Evolutionary conservation across 2,888 invertebrate species (phyloP).

Genomic region (Leptura quadrifasciata): DNA sequence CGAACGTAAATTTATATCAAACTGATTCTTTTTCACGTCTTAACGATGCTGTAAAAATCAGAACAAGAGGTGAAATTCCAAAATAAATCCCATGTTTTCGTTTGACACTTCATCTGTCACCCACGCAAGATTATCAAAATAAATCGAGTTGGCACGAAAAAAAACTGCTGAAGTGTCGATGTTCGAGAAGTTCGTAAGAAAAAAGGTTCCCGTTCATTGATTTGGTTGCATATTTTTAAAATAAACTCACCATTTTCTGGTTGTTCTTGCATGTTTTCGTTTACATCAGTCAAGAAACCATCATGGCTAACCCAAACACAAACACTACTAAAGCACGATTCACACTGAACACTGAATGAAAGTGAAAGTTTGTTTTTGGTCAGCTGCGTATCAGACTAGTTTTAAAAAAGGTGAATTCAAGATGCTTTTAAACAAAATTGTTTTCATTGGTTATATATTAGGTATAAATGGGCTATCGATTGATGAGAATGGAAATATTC

Average conservation of each 20-base stretch:
- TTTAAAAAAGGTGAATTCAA: neutral
- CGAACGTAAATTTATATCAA: neutral
- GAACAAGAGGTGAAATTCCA: constrained; percentile 28
- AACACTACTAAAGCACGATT: constrained; percentile 4
- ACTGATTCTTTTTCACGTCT: neutral
- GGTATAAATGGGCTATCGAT: too few species aligned
- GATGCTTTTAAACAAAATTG: too few species aligned
- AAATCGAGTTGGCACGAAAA: constrained; percentile 17
- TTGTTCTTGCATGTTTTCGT: constrained; percentile 67
- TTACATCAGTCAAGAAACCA: constrained; percentile 22
- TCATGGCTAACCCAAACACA: constrained; percentile 17
- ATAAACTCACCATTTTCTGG: constrained; percentile 64
- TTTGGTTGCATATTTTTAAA: constrained; percentile 29
- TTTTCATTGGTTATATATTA: too few species aligned
- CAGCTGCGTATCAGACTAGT: neutral
- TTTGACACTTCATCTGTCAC: constrained; percentile 61
- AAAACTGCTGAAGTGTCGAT: neutral
- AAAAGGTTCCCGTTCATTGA: constrained; percentile 21
- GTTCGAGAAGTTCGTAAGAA: neutral
- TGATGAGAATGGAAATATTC: too few species aligned
- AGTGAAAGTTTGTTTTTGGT: constrained; percentile 8
- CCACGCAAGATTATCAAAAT: constrained; percentile 59
- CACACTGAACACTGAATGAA: neutral
- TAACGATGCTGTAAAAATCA: neutral
- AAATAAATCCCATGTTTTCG: constrained; percentile 54